These are phyloP conservation scores for Ypsolopha sequella DNA, from an alignment of 2,888 invertebrate species.

Conservation along the genomic window DNA sequence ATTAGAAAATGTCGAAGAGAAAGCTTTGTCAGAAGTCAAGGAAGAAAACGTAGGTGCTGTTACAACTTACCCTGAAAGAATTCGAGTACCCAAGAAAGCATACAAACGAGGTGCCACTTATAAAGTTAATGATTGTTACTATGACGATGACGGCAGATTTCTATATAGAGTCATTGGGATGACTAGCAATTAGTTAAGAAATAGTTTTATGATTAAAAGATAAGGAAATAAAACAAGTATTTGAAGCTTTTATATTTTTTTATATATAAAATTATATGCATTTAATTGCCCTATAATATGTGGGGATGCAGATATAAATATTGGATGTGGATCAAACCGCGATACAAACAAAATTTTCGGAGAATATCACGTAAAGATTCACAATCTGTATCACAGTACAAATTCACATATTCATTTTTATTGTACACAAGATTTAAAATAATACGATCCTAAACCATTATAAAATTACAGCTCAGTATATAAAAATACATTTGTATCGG, in stretches of 20 bases:
- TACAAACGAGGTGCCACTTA: conserved; percentile 76
- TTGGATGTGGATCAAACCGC: background rate
- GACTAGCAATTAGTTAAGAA: conserved; percentile 25
- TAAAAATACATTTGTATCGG: conserved; percentile 34
- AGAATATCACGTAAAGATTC: background rate
- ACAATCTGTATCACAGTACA: background rate
- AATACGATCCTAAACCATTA: background rate
- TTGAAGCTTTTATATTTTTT: conserved; percentile 51
- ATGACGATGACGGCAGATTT: conserved; percentile 84
- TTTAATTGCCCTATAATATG: conserved; percentile 34
- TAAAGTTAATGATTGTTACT: conserved; percentile 83
- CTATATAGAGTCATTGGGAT: conserved; percentile 84
- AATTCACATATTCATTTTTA: background rate
- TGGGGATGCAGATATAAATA: background rate
- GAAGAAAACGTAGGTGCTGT: conserved; percentile 21
- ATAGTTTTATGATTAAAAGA: conserved; percentile 6
- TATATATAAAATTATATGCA: conserved; percentile 62
- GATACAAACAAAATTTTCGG: background rate
- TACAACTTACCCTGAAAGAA: conserved; percentile 69
- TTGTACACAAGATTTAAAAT: background rate
- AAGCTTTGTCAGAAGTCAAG: conserved; percentile 24
- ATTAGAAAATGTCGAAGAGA: conserved; percentile 19
- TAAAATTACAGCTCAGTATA: conserved; percentile 11
- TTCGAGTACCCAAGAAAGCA: conserved; percentile 77
- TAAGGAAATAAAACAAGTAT: conserved; percentile 38